Conservation (phyloP, 2,113 vertebrate species). For the Rhadina sibilatrix region DNA sequence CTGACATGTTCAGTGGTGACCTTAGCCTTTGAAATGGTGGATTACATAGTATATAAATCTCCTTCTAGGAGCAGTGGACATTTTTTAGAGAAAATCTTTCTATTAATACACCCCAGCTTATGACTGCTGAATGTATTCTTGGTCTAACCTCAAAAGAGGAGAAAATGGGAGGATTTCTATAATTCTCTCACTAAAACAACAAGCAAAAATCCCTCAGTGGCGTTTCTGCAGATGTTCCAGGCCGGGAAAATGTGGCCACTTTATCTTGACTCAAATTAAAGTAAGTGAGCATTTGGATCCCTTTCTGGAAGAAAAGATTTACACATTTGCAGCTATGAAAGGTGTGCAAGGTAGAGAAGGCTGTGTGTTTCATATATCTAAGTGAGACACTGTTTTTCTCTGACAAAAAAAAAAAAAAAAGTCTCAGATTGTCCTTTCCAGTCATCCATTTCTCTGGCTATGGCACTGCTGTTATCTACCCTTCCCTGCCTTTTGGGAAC, state of each 20-base stretch:
- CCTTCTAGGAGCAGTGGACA: background rate
- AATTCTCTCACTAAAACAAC: constrained; percentile 8
- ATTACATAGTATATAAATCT: constrained; percentile 8
- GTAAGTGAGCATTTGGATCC: background rate
- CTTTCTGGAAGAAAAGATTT: constrained; percentile 1
- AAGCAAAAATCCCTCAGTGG: background rate
- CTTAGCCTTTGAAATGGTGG: constrained; percentile 19
- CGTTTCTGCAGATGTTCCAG: background rate
- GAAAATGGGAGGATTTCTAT: background rate
- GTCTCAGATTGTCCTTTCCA: background rate
- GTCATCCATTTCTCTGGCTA: background rate
- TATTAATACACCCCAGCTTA: background rate
- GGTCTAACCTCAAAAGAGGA: background rate
- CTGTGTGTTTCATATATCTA: background rate
- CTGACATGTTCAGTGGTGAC: background rate
- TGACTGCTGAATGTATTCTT: background rate
- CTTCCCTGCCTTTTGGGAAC: background rate
- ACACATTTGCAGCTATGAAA: background rate
- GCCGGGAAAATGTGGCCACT: background rate
- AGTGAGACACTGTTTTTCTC: background rate
- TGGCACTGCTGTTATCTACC: background rate
- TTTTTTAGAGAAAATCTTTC: constrained; percentile 4
- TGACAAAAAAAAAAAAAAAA: background rate
- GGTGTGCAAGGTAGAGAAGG: background rate
- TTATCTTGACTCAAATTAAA: background rate